These are phyloP conservation scores for Psophia crepitans DNA, from an alignment of 2,113 vertebrate species.

Conservation along the genomic window DNA sequence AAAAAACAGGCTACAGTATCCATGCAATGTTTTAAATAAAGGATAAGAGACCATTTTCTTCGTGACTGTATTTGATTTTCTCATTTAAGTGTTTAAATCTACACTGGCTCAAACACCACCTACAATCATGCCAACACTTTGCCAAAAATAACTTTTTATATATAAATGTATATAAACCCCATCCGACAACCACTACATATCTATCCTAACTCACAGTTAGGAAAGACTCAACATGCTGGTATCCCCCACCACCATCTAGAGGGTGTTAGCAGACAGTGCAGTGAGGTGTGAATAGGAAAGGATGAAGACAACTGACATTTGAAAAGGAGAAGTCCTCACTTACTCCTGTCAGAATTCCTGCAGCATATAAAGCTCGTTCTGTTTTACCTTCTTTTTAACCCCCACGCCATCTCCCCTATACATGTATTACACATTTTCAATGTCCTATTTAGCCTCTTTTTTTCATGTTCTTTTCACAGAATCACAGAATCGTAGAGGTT, in stretches of 20 bases:
- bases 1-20: neutral
- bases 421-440: neutral
- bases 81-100: slow-evolving; percentile 38
- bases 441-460: neutral
- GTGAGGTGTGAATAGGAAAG: neutral
- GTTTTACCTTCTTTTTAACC: neutral
- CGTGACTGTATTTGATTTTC: neutral
- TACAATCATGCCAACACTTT: slow-evolving; percentile 52
- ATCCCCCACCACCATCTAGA: slow-evolving; percentile 49
- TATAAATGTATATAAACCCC: neutral
- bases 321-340: neutral
- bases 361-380: neutral
- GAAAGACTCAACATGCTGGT: neutral
- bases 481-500: no score
- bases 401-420: neutral
- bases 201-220: neutral
- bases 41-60: neutral
- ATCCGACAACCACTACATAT: neutral
- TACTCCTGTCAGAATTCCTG: neutral
- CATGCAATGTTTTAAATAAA: neutral
- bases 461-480: neutral
- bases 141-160: neutral
- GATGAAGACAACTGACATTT: neutral
- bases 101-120: slow-evolving; percentile 53
- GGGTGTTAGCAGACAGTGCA: slow-evolving; percentile 20